phyloP scores from a whole-genome alignment of 2,888 invertebrate species.

The Microplitis deprimator region DNA sequence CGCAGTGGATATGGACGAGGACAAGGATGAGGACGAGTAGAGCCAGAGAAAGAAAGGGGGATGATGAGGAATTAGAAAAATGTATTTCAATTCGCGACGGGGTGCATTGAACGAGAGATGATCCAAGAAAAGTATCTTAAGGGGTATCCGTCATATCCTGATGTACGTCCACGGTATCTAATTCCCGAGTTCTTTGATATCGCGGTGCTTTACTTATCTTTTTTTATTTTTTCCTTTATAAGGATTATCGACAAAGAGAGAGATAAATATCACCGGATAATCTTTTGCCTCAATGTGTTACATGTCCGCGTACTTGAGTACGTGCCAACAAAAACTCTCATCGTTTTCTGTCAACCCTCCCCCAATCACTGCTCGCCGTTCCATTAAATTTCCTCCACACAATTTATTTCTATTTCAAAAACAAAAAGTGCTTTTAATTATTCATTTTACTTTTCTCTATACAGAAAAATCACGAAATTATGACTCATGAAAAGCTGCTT shows the following conservation, averaged over 20 bases:
- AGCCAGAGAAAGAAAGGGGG: neutral
- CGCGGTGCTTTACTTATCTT: conserved; percentile 25
- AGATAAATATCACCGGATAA: conserved; percentile 63
- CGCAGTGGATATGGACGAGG: neutral
- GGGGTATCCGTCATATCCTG: conserved; percentile 36
- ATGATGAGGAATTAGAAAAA: conserved; percentile 56
- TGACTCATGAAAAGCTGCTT: neutral
- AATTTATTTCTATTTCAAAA: neutral
- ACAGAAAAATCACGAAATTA: too few relatives aligned
- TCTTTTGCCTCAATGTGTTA: conserved; percentile 42
- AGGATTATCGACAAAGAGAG: conserved; percentile 53
- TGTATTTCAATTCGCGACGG: conserved; percentile 57
- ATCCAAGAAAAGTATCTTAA: conserved; percentile 58
- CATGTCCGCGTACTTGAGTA: conserved; percentile 29
- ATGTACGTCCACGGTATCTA: conserved; percentile 55
- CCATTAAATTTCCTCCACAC: neutral
- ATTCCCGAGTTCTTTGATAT: conserved; percentile 58
- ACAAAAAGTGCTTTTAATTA: neutral
- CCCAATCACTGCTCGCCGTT: neutral
- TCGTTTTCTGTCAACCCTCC: conserved; percentile 8
- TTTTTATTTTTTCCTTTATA: conserved; percentile 45
- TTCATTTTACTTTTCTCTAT: neutral
- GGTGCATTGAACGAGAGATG: conserved; percentile 56
- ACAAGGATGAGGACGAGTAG: neutral
- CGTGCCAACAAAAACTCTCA: conserved; percentile 21